Evolutionary conservation across 2,888 invertebrate genomes (phyloP).

Genomic region (Xestia xanthographa): DNA sequence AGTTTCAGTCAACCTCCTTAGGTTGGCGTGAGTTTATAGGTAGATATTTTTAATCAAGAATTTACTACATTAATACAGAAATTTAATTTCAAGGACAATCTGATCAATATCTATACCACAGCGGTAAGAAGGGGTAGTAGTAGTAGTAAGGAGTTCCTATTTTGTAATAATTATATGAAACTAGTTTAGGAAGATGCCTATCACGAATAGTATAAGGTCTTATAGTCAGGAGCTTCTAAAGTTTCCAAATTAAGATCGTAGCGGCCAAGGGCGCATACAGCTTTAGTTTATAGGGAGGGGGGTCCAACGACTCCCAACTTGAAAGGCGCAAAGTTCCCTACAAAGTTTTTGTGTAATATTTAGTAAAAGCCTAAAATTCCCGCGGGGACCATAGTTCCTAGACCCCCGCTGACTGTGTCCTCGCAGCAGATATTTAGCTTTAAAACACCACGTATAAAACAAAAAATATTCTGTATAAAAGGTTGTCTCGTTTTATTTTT

Average conservation of each 20-base stretch:
- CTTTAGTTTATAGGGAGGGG: slow-evolving; percentile 55
- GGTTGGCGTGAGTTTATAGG: neutral
- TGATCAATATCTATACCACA: neutral
- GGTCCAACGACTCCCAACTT: slow-evolving; percentile 51
- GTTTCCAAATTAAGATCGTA: slow-evolving; percentile 65
- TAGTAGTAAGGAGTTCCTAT: slow-evolving; percentile 21
- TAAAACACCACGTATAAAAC: slow-evolving; percentile 42
- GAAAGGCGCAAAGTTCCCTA: slow-evolving; percentile 44
- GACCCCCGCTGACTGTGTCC: slow-evolving; percentile 15
- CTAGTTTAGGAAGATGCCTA: slow-evolving; percentile 60
- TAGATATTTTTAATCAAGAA: too few species aligned
- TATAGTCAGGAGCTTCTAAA: slow-evolving; percentile 57
- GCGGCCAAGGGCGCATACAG: slow-evolving; percentile 57
- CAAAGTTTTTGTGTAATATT: slow-evolving; percentile 65
- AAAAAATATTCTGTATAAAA: slow-evolving; percentile 44
- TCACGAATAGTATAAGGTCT: slow-evolving; percentile 51
- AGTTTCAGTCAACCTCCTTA: neutral
- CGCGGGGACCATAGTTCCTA: slow-evolving; percentile 37
- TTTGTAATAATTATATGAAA: slow-evolving; percentile 57
- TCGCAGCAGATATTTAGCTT: slow-evolving; percentile 24
- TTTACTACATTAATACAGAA: neutral
- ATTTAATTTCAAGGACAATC: slow-evolving; percentile 6
- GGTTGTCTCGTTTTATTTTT: slow-evolving; percentile 48
- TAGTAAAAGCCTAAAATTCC: slow-evolving; percentile 63
- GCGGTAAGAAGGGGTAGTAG: neutral